Evolutionary conservation across 1,140 invertebrate species (phyloP), one percentile per base, ranked within the genome.

Genomic region (Macrotrachela quadricornifera): DNA sequence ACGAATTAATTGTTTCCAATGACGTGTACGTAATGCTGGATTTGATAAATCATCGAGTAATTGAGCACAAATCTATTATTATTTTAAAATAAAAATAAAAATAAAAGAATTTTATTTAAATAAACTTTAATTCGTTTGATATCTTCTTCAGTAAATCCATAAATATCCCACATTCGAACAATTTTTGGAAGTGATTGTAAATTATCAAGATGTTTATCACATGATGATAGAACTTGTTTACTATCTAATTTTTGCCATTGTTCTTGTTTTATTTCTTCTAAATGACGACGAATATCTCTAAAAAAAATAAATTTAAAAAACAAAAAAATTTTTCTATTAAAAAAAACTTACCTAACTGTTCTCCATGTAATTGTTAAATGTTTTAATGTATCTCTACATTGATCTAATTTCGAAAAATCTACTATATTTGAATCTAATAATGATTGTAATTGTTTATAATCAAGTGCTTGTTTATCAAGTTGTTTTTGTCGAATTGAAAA

Each of bases 221-320:
- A 67, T 47, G 66, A 66, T 45, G 68, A 64, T 18, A 59, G 50
- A 36, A 68, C 56, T 44, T 61, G 61, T 54, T 63, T 63, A 30
- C 64, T 66, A 58, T 68, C 64, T 57, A 69, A 62, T 57, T 66
- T 68, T 59, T 68, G 65, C 68, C 68, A 70, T 10, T 64, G 55
- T 51, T 65, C 62, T n/a, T 61, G 48, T 58, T 69, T 68, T 67
- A 67, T 69, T 50, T 69, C 64, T 13, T 56, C 57, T 50, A 69
- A 67, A 57, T 68, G 61, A 14, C 64, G 61, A 43, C 63, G 60
- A 44, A 69, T 65, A 10, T 67, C 58, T 48, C 64, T 65, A 40
- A 1, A 50, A 55, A n/a, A 18, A 15, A 11, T 30, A 39, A 16
- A 36, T 15, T 4, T 15, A 43, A 21, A 36, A 10, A 43, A 36